These are phyloP conservation scores for Stenodema calcarata DNA, from an alignment of 2,888 invertebrate species.

Conservation along the genomic window DNA sequence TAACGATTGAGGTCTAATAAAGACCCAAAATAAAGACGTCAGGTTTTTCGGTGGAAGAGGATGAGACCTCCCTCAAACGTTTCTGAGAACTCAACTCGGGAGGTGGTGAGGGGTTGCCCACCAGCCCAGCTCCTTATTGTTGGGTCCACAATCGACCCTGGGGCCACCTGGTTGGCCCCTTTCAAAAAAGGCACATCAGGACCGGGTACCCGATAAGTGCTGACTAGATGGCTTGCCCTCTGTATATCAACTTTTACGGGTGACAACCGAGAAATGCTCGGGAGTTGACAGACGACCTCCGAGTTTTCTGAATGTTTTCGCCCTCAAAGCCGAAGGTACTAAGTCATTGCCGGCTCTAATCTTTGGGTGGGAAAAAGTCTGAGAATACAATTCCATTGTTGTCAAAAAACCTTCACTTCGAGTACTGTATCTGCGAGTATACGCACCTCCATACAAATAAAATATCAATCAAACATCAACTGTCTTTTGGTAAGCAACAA, in stretches of 20 bases:
- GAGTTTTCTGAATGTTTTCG: not conserved
- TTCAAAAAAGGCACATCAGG: constrained; percentile 17
- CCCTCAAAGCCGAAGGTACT: not conserved
- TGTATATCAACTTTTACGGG: constrained; percentile 6
- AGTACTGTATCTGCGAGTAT: too few relatives aligned
- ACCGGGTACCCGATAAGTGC: not conserved
- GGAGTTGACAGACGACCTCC: constrained; percentile 11
- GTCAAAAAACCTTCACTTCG: not conserved
- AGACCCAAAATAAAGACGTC: constrained; percentile 37
- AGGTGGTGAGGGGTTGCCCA: constrained; percentile 19
- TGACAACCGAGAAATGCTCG: not conserved
- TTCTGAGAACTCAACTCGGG: constrained; percentile 36
- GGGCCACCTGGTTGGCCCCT: not conserved
- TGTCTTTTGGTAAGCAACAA: too few relatives aligned
- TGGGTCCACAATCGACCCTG: constrained; percentile 13
- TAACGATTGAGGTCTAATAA: constrained; percentile 25
- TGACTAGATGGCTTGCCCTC: not conserved
- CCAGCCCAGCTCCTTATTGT: constrained; percentile 10
- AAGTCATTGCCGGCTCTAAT: not conserved
- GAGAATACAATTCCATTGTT: not conserved
- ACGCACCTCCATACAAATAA: too few relatives aligned
- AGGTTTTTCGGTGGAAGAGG: constrained; percentile 13
- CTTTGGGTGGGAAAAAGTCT: not conserved
- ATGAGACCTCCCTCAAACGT: constrained; percentile 40
- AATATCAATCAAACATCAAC: too few relatives aligned